Evolutionary conservation across 1,140 invertebrate species (phyloP).

Genomic region (Pseudomyrmex cubaensis): DNA sequence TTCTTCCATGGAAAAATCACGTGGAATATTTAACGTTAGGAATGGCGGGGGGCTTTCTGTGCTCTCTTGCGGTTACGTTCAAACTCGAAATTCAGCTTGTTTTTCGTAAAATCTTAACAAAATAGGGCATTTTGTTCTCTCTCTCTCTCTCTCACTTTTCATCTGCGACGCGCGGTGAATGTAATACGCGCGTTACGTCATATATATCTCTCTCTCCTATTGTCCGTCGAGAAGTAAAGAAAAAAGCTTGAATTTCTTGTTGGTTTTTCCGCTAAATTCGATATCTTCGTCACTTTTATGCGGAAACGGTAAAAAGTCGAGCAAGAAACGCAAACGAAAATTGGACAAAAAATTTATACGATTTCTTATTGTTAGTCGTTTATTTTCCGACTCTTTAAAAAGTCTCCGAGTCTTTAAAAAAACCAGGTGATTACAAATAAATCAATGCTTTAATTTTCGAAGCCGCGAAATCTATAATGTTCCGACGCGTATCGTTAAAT

Average conservation of each 20-base stretch:
- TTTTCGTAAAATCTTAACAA: conserved; percentile 14
- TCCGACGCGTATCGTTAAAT: conserved; percentile 9
- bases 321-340: conserved; percentile 13
- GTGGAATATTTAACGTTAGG: conserved; percentile 42
- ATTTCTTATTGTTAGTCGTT: conserved; percentile 12
- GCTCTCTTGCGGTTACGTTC: neutral
- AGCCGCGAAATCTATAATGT: conserved; percentile 4
- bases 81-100: neutral
- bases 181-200: conserved; percentile 14
- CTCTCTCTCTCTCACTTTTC: neutral
- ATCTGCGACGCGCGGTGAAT: neutral
- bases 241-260: conserved; percentile 15
- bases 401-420: conserved; percentile 11
- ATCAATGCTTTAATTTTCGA: conserved; percentile 20
- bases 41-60: neutral
- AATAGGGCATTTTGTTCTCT: neutral
- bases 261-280: conserved; percentile 10
- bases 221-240: neutral
- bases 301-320: conserved; percentile 2
- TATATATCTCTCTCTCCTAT: neutral
- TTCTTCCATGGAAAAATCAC: conserved; percentile 29
- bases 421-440: conserved; percentile 7
- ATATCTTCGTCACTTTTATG: conserved; percentile 3
- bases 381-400: neutral
- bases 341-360: neutral